A percentile compares a stretch with the other conserved stretches of the same genome.
Evolutionary conservation across 2,113 vertebrate genomes (phyloP).

Genomic region (Phyllostomus discolor): DNA sequence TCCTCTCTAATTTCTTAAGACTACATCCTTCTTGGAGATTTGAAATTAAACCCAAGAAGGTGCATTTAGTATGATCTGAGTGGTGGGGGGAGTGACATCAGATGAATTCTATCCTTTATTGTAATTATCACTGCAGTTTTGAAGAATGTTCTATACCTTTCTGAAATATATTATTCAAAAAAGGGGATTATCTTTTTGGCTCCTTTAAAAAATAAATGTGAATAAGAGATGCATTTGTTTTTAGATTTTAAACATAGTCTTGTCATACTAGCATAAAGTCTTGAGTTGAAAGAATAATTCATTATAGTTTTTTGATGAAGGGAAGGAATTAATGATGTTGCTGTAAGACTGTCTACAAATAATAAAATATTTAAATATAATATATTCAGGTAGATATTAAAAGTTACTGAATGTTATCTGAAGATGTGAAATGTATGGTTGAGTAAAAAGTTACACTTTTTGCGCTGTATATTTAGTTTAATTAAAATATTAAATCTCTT

Average conservation of each 20-base stretch:
- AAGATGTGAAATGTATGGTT: constrained; percentile 6
- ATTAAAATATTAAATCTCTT: constrained; percentile 42
- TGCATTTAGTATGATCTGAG: background rate
- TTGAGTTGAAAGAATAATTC: constrained; percentile 60
- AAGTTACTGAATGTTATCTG: constrained; percentile 48
- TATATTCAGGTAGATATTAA: constrained; percentile 54
- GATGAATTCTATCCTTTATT: background rate
- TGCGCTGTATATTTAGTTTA: constrained; percentile 54
- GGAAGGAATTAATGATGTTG: constrained; percentile 8
- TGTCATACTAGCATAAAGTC: constrained; percentile 18
- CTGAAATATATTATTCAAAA: constrained; percentile 42
- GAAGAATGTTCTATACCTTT: constrained; percentile 22
- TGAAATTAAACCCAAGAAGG: constrained; percentile 17
- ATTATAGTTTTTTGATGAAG: constrained; percentile 51
- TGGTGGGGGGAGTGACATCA: background rate
- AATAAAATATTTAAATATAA: constrained; percentile 59
- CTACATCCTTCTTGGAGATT: constrained; percentile 39
- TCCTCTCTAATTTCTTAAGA: constrained; percentile 34
- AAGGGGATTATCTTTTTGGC: background rate
- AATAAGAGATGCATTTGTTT: background rate
- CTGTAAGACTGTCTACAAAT: constrained; percentile 48
- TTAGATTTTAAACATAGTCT: constrained; percentile 45
- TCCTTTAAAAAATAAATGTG: constrained; percentile 42
- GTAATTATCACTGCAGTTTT: constrained; percentile 30
- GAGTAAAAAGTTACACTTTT: constrained; percentile 50